Evolutionary conservation across 2,888 invertebrate genomes (phyloP).

Genomic region (Helleia helle): DNA sequence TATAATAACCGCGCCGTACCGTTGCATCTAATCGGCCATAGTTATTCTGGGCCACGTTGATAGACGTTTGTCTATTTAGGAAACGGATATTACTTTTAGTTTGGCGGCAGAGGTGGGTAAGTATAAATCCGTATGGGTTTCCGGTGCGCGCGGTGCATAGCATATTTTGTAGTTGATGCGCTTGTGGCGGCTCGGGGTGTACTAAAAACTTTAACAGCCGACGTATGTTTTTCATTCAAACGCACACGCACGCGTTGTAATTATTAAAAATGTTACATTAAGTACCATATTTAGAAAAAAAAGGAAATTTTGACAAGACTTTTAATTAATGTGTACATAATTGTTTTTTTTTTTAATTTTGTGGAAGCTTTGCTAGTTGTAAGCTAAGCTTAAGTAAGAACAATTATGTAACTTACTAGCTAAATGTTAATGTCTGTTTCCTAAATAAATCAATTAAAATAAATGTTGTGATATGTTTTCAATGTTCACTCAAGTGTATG

Average conservation of each 20-base stretch:
- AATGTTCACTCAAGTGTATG: too few species aligned
- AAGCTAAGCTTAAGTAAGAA: too few species aligned
- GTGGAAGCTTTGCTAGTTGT: too few species aligned
- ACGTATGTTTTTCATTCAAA: constrained; percentile 51
- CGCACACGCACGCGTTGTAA: constrained; percentile 11
- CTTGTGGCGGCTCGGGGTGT: constrained; percentile 46
- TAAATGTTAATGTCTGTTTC: too few species aligned
- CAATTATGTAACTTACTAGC: too few species aligned
- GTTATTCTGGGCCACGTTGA: constrained; percentile 67
- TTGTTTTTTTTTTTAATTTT: too few species aligned
- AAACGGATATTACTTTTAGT: constrained; percentile 73
- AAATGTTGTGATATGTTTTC: too few species aligned
- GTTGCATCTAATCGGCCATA: constrained; percentile 61
- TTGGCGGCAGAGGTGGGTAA: constrained; percentile 68
- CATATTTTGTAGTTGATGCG: constrained; percentile 63
- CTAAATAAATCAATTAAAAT: too few species aligned
- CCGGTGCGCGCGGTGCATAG: constrained; percentile 64
- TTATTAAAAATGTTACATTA: too few species aligned
- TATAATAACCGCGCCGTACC: constrained; percentile 17
- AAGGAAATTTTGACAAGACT: too few species aligned
- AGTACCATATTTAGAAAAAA: too few species aligned
- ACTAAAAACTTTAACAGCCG: constrained; percentile 56
- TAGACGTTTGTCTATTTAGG: constrained; percentile 73
- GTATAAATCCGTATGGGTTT: constrained; percentile 64
- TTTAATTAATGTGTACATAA: too few species aligned